Base-by-base conservation (phyloP, 2,888 invertebrate genomes). In the Cephus rjabovi region DNA sequence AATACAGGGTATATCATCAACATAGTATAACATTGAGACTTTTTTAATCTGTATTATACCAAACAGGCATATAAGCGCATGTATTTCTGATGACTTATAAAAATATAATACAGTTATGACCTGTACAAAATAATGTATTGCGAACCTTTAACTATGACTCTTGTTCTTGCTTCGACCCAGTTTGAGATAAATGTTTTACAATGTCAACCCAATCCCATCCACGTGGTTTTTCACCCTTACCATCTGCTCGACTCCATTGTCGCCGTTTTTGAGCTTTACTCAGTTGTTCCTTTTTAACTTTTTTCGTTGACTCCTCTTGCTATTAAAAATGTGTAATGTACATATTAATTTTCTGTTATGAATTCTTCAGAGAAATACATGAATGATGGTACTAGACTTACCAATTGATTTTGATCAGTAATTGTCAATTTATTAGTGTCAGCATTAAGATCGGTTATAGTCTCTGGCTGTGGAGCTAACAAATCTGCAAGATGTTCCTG, bases 151-250 rank as follows among this genome's bases (percentile, higher is more conserved):
- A 82, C 85, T 87, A 90, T 76, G 89, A 87, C 75, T 90, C 89
- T 78, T 87, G 86, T 74, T 93, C 92, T 77, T 92, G 92, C 87
- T 94, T 93, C 74, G 92, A 92, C 81, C 94, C 95, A 76, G 95
- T 95, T 90, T 98, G 98, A 12, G 97, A 97, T 79, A 99, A 94
- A 92, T 99, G 99, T 91, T 97, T 98, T n/a, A 99, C 96, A 81
- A 99, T 95, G 90, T 98, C 98, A 12, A 98, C 95, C 98, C 99
- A 99, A 92, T 99, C 95, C 95, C 95, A 97, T 0, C 99, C 99
- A 37, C 98, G 93, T 0, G 97, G 96, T 83, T 94, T 94, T 89
- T 98, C 98, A 0, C 98, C 98, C 40, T 95, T 95, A 73, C 94
- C 93, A 91, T 97, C 97, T 0, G 97, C 94, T 78, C 95, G 94